Evolutionary conservation across 64 coral and sea anemone species (phyloP).

Genomic region (Astreopora myriophthalma): DNA sequence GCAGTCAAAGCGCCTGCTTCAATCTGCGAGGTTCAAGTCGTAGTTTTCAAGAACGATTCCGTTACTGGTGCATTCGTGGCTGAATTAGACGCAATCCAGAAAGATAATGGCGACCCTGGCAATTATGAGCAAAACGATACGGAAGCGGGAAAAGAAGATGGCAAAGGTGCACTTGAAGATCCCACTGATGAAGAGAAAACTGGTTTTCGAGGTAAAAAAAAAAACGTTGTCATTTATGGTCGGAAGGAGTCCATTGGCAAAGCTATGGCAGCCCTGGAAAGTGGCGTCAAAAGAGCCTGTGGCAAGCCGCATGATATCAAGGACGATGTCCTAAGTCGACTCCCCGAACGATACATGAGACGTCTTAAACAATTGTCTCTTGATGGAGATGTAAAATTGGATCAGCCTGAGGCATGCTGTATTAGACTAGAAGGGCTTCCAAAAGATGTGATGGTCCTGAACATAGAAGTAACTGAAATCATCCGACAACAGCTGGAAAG

Average conservation of each 20-base stretch:
- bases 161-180: neutral
- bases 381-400: constrained; percentile 13
- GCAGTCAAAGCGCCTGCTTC: neutral
- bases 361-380: neutral
- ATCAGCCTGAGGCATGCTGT: neutral
- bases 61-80: neutral
- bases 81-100: neutral
- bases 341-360: neutral
- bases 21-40: neutral
- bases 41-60: neutral
- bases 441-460: constrained; percentile 27
- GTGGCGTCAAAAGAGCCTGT: neutral
- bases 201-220: neutral
- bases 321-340: neutral
- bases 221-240: constrained; percentile 4
- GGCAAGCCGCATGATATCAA: neutral
- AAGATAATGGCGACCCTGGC: neutral
- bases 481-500: neutral
- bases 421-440: constrained; percentile 2
- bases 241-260: neutral
- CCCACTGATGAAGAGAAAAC: neutral
- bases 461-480: neutral
- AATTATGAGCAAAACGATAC: neutral
- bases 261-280: neutral
- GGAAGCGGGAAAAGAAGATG: neutral